phyloP scores from a whole-genome alignment of 2,113 vertebrate species.

The Malurus cyaneus region DNA sequence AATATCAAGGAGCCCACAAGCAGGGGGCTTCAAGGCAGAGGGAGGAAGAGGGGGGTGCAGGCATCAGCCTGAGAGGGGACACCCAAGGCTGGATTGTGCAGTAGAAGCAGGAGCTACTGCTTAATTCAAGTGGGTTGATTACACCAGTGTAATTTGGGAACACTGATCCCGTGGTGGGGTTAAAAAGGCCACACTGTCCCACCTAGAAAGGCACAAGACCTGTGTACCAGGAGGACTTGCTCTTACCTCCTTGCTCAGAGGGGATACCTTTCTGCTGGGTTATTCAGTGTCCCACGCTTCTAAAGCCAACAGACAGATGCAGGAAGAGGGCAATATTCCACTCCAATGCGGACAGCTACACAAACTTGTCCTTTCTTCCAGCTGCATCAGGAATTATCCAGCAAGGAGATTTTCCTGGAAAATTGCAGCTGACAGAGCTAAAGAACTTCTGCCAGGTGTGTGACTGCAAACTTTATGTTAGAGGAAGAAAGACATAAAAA shows the following conservation, averaged over 20 bases:
- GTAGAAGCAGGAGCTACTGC: background rate
- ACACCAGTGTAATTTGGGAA: background rate
- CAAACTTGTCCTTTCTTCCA: background rate
- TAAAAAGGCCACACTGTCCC: constrained; percentile 6
- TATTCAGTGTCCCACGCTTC: background rate
- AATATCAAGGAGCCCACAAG: constrained; percentile 72
- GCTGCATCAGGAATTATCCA: background rate
- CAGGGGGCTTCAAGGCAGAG: constrained; percentile 38
- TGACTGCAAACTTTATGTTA: background rate
- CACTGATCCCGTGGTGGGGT: background rate
- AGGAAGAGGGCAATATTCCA: background rate
- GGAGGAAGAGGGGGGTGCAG: background rate
- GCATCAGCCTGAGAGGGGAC: background rate
- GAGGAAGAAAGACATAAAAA: background rate
- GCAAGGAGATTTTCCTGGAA: background rate
- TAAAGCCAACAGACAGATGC: background rate
- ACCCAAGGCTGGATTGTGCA: background rate
- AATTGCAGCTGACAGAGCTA: background rate
- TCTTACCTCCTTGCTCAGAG: background rate
- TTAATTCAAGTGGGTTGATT: background rate
- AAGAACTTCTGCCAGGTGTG: background rate
- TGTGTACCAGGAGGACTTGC: background rate
- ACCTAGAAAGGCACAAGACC: background rate
- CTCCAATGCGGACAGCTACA: background rate
- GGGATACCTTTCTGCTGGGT: background rate